Conservation (phyloP, 2,797 vertebrate genomes). For the Cephalopachus bancanus region DNA sequence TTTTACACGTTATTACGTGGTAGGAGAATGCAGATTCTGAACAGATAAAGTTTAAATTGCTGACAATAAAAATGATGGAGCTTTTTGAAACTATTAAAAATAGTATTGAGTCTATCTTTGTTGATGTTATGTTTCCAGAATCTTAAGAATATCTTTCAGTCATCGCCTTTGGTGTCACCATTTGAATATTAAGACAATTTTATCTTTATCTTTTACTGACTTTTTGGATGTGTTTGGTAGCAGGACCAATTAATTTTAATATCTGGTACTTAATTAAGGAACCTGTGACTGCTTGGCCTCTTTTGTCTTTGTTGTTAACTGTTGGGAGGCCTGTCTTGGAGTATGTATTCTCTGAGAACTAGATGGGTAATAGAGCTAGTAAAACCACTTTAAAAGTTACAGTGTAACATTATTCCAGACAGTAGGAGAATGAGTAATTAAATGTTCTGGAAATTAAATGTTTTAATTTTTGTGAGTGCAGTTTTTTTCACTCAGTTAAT, state of each 20-base stretch:
- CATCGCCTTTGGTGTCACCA: not conserved
- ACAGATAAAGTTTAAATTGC: slow-evolving; percentile 45
- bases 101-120: not conserved
- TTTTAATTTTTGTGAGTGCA: slow-evolving; percentile 45
- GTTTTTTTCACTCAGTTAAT: slow-evolving; percentile 24
- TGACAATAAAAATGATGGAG: slow-evolving; percentile 14
- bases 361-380: not conserved
- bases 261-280: slow-evolving; percentile 46
- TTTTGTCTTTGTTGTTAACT: slow-evolving; percentile 26
- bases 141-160: slow-evolving; percentile 41
- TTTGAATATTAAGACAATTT: slow-evolving; percentile 62
- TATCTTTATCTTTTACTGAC: slow-evolving; percentile 50
- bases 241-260: slow-evolving; percentile 64
- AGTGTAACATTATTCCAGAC: slow-evolving; percentile 17
- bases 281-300: not conserved
- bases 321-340: slow-evolving; percentile 43
- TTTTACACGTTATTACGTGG: slow-evolving; percentile 43
- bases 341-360: not conserved
- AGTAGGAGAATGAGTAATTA: slow-evolving; percentile 49
- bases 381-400: slow-evolving; percentile 60
- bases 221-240: slow-evolving; percentile 58
- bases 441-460: slow-evolving; percentile 50
- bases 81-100: slow-evolving; percentile 47
- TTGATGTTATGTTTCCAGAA: slow-evolving; percentile 36
- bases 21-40: slow-evolving; percentile 20